Evolutionary conservation across 2,888 invertebrate genomes (phyloP).

Genomic region (Lepetodrilus schrolli): DNA sequence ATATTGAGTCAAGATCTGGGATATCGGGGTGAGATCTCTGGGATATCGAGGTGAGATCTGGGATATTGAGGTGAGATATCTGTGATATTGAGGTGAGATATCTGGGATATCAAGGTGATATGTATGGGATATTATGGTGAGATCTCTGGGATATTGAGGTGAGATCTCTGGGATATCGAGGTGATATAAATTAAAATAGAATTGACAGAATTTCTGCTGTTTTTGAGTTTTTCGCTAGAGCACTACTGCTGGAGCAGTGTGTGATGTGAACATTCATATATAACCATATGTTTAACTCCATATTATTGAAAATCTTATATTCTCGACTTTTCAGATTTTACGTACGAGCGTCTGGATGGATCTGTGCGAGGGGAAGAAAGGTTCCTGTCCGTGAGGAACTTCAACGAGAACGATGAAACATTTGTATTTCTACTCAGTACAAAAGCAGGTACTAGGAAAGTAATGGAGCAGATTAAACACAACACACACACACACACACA

Average conservation of each 20-base stretch:
- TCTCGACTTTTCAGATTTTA: constrained; percentile 64
- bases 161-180: too few relatives aligned
- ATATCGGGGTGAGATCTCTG: too few relatives aligned
- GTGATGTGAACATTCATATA: too few relatives aligned
- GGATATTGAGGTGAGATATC: too few relatives aligned
- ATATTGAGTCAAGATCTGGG: too few relatives aligned
- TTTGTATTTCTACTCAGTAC: constrained; percentile 77
- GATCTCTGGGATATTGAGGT: constrained; percentile 74
- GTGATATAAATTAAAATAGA: too few relatives aligned
- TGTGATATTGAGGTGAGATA: too few relatives aligned
- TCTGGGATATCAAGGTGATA: too few relatives aligned
- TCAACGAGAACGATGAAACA: constrained; percentile 73
- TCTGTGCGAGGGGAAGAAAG: constrained; percentile 76
- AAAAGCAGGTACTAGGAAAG: constrained; percentile 69
- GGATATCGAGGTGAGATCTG: too few relatives aligned
- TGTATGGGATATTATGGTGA: too few relatives aligned
- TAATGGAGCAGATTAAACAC: neutral
- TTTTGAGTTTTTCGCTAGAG: neutral
- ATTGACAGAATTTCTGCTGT: neutral
- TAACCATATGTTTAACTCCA: neutral
- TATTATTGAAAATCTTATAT: neutral
- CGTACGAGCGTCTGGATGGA: constrained; percentile 76
- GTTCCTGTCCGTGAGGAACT: constrained; percentile 74
- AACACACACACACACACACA: too few relatives aligned
- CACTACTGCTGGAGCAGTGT: too few relatives aligned